phyloP scores from a whole-genome alignment of 2,113 vertebrate genomes.

The Phyllostomus hastatus region DNA sequence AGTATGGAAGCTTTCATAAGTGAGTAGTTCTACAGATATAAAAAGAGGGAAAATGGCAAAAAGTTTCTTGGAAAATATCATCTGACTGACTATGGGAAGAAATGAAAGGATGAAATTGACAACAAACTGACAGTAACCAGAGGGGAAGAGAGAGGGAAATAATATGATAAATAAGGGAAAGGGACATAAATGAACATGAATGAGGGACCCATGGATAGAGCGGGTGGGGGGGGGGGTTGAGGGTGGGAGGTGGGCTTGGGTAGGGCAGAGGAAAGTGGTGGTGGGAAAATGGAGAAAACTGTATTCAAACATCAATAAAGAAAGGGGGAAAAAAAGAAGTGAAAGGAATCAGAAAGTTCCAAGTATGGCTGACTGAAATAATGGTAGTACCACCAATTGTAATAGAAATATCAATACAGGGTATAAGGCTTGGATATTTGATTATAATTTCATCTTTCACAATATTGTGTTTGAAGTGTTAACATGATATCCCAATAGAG shows the following conservation, averaged over 20 bases:
- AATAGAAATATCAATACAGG: not conserved
- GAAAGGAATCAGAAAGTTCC: constrained; percentile 30
- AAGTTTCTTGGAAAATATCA: constrained; percentile 1
- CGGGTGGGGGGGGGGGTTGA: no score
- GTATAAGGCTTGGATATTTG: not conserved
- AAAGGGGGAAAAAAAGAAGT: not conserved
- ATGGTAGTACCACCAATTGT: not conserved
- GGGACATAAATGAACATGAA: no score
- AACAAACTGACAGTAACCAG: no score
- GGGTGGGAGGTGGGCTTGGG: no score
- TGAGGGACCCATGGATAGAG: no score
- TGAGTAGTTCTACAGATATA: not conserved
- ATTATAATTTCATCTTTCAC: constrained; percentile 32
- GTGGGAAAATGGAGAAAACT: no score
- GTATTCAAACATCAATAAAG: no score
- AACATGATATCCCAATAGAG: not conserved
- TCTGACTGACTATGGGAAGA: not conserved
- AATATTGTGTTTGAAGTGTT: constrained; percentile 24
- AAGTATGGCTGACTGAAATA: not conserved
- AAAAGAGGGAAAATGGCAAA: constrained; percentile 23
- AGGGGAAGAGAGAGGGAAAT: no score
- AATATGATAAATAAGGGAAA: no score
- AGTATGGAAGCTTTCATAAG: not conserved
- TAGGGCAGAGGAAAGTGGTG: no score
- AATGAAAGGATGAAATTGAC: not conserved